Conservation (phyloP, 2,888 invertebrate species). For the Cactoblastis cactorum region DNA sequence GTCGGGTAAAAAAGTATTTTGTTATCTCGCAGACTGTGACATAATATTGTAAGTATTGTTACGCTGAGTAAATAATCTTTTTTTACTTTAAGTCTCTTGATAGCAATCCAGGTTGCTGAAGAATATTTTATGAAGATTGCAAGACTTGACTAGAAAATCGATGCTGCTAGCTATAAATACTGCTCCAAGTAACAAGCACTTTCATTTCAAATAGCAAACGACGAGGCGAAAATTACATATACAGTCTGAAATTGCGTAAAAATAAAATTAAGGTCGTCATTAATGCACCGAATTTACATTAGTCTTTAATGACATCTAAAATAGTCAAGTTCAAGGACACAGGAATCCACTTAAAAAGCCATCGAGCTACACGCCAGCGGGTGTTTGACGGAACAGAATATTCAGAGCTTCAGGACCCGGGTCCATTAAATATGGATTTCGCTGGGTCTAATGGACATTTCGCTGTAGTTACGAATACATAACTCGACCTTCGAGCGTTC, state of each 20-base stretch:
- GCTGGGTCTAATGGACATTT: constrained; percentile 21
- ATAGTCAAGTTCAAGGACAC: constrained; percentile 28
- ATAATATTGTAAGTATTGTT: too few relatives aligned
- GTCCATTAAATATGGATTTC: constrained; percentile 36
- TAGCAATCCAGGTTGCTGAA: too few relatives aligned
- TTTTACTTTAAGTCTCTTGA: too few relatives aligned
- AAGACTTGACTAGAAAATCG: too few relatives aligned
- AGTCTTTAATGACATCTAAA: not conserved
- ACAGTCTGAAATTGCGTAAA: not conserved
- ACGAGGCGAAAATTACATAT: too few relatives aligned
- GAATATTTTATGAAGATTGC: too few relatives aligned
- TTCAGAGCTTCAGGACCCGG: constrained; percentile 23
- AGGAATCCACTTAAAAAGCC: constrained; percentile 44
- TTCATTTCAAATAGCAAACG: too few relatives aligned
- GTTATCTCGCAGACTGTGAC: too few relatives aligned
- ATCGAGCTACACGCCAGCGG: constrained; percentile 35
- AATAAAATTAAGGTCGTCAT: not conserved
- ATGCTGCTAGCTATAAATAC: too few relatives aligned
- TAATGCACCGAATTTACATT: not conserved
- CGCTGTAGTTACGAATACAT: not conserved
- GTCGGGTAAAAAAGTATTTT: too few relatives aligned
- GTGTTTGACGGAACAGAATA: constrained; percentile 29
- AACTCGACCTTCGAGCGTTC: not conserved
- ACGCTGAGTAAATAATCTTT: too few relatives aligned
- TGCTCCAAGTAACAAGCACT: too few relatives aligned